These are phyloP conservation scores for Esox niger DNA, from an alignment of 2,113 vertebrate genomes.

Conservation along the genomic window DNA sequence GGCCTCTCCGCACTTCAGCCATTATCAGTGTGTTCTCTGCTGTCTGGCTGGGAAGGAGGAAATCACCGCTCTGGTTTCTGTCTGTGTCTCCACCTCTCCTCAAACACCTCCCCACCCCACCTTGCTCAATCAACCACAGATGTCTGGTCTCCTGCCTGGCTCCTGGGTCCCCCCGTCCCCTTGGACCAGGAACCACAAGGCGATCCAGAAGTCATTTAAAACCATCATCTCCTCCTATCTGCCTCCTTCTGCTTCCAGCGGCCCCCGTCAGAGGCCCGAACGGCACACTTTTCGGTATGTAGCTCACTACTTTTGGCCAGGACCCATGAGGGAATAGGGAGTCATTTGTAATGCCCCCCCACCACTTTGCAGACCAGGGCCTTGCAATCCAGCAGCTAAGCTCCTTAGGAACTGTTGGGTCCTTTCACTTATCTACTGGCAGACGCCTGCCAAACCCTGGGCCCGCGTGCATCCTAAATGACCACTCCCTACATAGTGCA, in stretches of 20 bases:
- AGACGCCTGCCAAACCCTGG: constrained; percentile 70
- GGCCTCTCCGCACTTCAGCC: constrained; percentile 68
- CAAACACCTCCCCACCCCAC: too few species aligned
- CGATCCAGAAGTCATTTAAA: constrained; percentile 82
- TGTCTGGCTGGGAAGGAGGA: constrained; percentile 65
- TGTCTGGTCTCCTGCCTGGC: constrained; percentile 71
- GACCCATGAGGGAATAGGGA: too few species aligned
- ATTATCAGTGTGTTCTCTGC: constrained; percentile 67
- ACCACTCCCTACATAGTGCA: too few species aligned
- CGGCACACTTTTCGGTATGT: too few species aligned
- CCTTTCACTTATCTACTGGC: constrained; percentile 80
- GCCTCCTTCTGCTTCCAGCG: too few species aligned
- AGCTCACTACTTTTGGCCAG: too few species aligned
- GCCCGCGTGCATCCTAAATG: too few species aligned
- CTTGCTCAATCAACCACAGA: constrained; percentile 68
- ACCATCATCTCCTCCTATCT: constrained; percentile 68
- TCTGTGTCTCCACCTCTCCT: too few species aligned
- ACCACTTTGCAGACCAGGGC: constrained; percentile 65
- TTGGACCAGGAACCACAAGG: constrained; percentile 74
- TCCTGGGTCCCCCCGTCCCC: constrained; percentile 67
- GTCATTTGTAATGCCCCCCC: constrained; percentile 68
- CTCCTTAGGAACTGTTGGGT: constrained; percentile 71
- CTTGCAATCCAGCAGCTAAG: constrained; percentile 73
- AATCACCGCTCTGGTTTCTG: constrained; percentile 64
- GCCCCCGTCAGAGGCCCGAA: too few species aligned